Evolutionary conservation across 2,113 vertebrate species (phyloP), one percentile per base, ranked within the genome.

Genomic region (Ammodytes dubius): DNA sequence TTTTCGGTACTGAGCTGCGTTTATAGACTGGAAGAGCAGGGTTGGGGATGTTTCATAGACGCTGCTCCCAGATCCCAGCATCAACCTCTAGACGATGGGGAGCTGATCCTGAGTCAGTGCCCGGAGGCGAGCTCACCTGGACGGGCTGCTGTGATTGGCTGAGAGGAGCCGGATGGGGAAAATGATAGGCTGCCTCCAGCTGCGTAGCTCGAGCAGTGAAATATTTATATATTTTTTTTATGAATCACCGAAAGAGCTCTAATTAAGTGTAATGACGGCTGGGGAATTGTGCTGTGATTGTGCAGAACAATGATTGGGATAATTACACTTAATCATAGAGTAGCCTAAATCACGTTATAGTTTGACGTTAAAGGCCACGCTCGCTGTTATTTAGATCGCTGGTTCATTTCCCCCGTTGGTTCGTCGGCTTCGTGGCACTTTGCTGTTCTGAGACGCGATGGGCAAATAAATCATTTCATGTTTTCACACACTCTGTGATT

Each of bases 11-110:
- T 49, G 75, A 84, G 88, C 81, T 86, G 91, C 78, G 65, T 94
- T 94, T 93, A 94, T 75, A 83, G 92, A 94, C 91, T 90, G 85
- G 94, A 88, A 86, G 88, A 92, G 92, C 95, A 82, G 91, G 95
- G 95, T 65, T 95, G 56, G 5, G 58, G 61, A 57, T 14, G 5
- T 42, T 47, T 49, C 40, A 27, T 27, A 37, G 17, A 4, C 19
- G 37, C 80, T 52, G 85, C 37, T 75, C 67, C 42, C 35, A 42
- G 70, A 79, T 86, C 86, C 27, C 2, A 79, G 85, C 35, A 12
- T 53, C 49, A 46, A 19, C 78, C 68, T 49, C 59, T 13, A 7
- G 37, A 13, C n/a, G 56, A 69, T n/a, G 39, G 3, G 42, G 57
- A 72, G 58, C 74, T 67, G 71, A 74, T 82, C 78, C 80, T 80